Evolutionary conservation across 2,113 vertebrate species (phyloP).

Genomic region (Pygoscelis antarcticus): DNA sequence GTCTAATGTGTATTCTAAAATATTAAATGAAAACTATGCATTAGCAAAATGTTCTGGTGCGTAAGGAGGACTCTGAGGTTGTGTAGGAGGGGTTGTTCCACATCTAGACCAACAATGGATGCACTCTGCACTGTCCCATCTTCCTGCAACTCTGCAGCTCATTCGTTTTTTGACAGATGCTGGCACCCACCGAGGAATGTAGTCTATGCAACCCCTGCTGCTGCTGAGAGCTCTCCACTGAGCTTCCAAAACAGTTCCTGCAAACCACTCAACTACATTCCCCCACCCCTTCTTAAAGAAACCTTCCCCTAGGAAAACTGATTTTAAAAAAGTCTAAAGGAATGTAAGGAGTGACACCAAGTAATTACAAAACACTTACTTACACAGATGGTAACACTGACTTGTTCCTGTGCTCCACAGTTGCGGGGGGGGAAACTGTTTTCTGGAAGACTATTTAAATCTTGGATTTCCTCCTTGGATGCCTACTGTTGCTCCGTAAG

Average conservation of each 20-base stretch:
- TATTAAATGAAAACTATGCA: rapidly evolving
- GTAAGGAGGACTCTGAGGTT: rapidly evolving
- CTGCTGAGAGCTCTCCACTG: too few relatives aligned
- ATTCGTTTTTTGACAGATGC: rapidly evolving
- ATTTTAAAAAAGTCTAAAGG: too few relatives aligned
- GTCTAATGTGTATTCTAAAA: neutral
- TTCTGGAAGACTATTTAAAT: too few relatives aligned
- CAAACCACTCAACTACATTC: rapidly evolving
- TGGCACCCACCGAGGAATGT: neutral
- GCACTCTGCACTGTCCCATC: neutral
- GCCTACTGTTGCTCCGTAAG: neutral
- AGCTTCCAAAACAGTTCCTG: neutral
- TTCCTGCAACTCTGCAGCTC: too few relatives aligned
- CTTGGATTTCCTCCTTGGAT: neutral
- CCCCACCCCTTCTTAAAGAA: neutral
- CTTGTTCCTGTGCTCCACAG: neutral
- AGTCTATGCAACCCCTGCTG: neutral
- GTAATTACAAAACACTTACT: too few relatives aligned
- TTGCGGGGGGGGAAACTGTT: neutral
- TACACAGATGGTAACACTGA: rapidly evolving
- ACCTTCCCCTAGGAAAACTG: rapidly evolving
- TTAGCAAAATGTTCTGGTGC: neutral
- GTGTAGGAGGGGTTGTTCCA: too few relatives aligned
- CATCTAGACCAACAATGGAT: rapidly evolving
- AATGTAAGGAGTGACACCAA: neutral